Percentiles rank a stretch among this genome's conserved stretches.
phyloP scores from a whole-genome alignment of 2,888 invertebrate genomes.

The Geotrupes spiniger region DNA sequence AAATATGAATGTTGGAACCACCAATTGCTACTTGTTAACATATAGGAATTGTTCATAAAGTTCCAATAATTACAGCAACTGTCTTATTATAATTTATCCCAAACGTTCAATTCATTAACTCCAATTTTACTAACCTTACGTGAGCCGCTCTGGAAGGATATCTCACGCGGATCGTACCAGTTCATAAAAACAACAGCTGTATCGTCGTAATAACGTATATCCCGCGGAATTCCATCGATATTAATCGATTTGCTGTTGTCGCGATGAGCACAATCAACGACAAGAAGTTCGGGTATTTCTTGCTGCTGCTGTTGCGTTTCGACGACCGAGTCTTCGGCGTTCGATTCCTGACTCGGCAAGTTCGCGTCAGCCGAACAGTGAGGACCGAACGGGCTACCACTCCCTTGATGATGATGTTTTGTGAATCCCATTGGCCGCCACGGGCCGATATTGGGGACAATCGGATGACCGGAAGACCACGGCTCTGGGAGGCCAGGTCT shows the following conservation, averaged over 20 bases:
- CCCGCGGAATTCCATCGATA: constrained; percentile 77
- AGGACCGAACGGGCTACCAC: neutral
- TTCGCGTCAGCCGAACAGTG: too few relatives aligned
- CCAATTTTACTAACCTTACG: constrained; percentile 69
- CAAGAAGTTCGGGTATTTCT: constrained; percentile 24
- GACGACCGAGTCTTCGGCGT: too few relatives aligned
- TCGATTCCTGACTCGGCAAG: too few relatives aligned
- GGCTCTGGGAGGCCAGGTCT: constrained; percentile 32
- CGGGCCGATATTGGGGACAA: constrained; percentile 28
- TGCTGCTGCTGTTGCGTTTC: constrained; percentile 6
- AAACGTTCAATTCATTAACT: too few relatives aligned
- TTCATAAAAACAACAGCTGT: constrained; percentile 81
- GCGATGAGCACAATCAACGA: constrained; percentile 57
- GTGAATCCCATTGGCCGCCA: constrained; percentile 33
- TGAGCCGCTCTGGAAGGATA: constrained; percentile 79
- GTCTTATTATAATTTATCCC: too few relatives aligned
- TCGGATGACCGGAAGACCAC: constrained; percentile 26
- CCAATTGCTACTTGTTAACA: too few relatives aligned
- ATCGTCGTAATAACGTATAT: constrained; percentile 83
- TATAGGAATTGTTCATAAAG: too few relatives aligned
- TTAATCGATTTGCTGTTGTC: constrained; percentile 77
- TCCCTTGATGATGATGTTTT: constrained; percentile 10
- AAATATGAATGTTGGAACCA: too few relatives aligned
- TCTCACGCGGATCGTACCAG: constrained; percentile 82
- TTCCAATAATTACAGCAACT: too few relatives aligned